Evolutionary conservation across 2,888 invertebrate genomes (phyloP).

Genomic region (Drosophila cracens): DNA sequence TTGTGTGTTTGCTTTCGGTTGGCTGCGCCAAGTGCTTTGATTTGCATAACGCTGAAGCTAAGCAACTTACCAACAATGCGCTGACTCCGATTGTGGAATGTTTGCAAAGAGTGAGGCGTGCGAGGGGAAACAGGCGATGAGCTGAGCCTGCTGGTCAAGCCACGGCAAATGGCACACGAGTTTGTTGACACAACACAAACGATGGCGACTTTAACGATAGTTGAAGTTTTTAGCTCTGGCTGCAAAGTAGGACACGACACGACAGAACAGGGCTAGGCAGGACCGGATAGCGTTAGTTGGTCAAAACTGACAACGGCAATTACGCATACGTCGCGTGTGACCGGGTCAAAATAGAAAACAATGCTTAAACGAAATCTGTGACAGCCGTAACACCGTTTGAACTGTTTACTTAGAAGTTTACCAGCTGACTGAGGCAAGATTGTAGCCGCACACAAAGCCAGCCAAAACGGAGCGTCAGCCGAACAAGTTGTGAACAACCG

Average conservation of each 20-base stretch:
- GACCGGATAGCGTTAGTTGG: slow-evolving; percentile 33
- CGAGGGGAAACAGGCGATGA: slow-evolving; percentile 5
- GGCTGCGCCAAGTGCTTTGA: slow-evolving; percentile 49
- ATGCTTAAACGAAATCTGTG: slow-evolving; percentile 28
- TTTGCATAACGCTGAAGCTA: slow-evolving; percentile 60
- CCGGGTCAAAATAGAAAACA: slow-evolving; percentile 17
- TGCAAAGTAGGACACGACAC: slow-evolving; percentile 38
- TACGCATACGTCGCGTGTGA: slow-evolving; percentile 74
- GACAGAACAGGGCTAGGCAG: slow-evolving; percentile 6
- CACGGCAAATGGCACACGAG: slow-evolving; percentile 53
- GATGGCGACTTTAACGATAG: slow-evolving; percentile 40
- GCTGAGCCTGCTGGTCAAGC: slow-evolving; percentile 21
- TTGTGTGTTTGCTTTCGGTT: slow-evolving; percentile 27
- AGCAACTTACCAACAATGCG: slow-evolving; percentile 49
- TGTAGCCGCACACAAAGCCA: slow-evolving; percentile 47
- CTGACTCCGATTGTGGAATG: slow-evolving; percentile 28
- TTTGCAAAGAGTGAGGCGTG: neutral
- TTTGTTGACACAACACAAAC: slow-evolving; percentile 68
- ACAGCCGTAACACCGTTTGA: slow-evolving; percentile 25
- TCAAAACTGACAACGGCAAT: slow-evolving; percentile 60
- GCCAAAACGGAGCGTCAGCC: slow-evolving; percentile 25
- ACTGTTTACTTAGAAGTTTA: slow-evolving; percentile 82
- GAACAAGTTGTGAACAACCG: slow-evolving; percentile 63
- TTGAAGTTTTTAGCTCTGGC: slow-evolving; percentile 55
- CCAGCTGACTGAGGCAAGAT: slow-evolving; percentile 71